A percentile compares a stretch with the other conserved stretches of the same genome.
Conservation (phyloP, 2,113 vertebrate species). For the Eonycteris spelaea region DNA sequence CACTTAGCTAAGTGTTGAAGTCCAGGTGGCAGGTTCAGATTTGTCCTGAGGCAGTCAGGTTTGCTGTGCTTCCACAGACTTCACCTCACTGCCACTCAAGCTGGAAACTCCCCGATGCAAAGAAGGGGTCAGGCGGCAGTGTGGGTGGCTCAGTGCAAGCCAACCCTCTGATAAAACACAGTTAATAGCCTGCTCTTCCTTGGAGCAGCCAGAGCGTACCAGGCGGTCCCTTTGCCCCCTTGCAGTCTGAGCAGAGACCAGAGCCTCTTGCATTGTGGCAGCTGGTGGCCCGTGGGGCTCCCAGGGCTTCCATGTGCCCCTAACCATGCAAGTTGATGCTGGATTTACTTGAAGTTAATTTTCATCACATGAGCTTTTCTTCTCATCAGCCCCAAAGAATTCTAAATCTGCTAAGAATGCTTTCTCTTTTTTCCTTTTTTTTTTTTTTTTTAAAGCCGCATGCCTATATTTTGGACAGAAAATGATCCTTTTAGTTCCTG, state of each 20-base stretch:
- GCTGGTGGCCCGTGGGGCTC: background rate
- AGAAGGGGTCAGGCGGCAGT: background rate
- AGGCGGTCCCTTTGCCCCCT: background rate
- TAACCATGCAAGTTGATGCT: background rate
- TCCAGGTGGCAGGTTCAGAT: rapidly evolving
- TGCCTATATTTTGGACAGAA: conserved; percentile 44
- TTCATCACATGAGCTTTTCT: background rate
- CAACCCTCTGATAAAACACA: background rate
- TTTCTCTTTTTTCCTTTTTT: background rate
- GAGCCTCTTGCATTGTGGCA: rapidly evolving
- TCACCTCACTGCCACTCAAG: background rate
- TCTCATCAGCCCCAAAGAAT: background rate
- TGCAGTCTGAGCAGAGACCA: background rate
- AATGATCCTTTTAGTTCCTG: conserved; percentile 39
- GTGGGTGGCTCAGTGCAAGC: background rate
- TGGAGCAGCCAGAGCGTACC: background rate
- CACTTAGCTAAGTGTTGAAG: background rate
- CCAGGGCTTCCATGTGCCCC: background rate
- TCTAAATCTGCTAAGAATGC: background rate
- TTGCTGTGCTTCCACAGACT: background rate
- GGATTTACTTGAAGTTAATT: background rate
- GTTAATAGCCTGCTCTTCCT: background rate
- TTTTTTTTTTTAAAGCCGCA: background rate
- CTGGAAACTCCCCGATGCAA: background rate
- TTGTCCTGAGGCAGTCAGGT: rapidly evolving